These are phyloP conservation scores for Zaprionus taronus DNA, from an alignment of 1,140 invertebrate genomes.

Conservation along the genomic window DNA sequence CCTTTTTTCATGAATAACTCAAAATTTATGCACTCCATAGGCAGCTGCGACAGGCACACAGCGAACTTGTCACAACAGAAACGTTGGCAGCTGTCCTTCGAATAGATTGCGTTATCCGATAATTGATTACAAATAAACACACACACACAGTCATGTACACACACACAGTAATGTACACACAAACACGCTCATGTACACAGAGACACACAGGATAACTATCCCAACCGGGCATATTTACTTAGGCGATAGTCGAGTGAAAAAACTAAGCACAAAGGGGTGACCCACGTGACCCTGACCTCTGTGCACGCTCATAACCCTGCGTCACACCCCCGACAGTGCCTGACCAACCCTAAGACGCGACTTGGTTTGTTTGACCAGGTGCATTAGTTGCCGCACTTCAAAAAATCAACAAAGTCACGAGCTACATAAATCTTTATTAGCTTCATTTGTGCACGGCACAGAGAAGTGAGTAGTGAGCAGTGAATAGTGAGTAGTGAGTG, in stretches of 20 bases:
- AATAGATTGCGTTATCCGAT: constrained; percentile 71
- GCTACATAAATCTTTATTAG: constrained; percentile 73
- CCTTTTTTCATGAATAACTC: constrained; percentile 1
- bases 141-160: constrained; percentile 18
- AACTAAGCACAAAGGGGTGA: constrained; percentile 53
- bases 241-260: constrained; percentile 39
- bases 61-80: constrained; percentile 48
- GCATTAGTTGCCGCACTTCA: constrained; percentile 39
- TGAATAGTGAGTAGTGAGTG: background rate
- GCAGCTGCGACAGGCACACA: constrained; percentile 49
- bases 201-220: too few species aligned
- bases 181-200: background rate
- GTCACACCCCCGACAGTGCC: background rate
- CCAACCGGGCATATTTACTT: constrained; percentile 59
- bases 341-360: constrained; percentile 54
- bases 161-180: background rate
- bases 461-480: background rate
- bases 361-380: constrained; percentile 64
- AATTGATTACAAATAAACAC: constrained; percentile 79
- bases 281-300: constrained; percentile 60
- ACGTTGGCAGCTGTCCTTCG: constrained; percentile 58
- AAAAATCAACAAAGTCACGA: constrained; percentile 59
- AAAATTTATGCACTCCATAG: constrained; percentile 28
- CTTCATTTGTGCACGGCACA: constrained; percentile 34
- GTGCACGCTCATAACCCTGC: constrained; percentile 14